Conservation (phyloP, 1,140 invertebrate species). For the Fragariocoptes setiger region DNA sequence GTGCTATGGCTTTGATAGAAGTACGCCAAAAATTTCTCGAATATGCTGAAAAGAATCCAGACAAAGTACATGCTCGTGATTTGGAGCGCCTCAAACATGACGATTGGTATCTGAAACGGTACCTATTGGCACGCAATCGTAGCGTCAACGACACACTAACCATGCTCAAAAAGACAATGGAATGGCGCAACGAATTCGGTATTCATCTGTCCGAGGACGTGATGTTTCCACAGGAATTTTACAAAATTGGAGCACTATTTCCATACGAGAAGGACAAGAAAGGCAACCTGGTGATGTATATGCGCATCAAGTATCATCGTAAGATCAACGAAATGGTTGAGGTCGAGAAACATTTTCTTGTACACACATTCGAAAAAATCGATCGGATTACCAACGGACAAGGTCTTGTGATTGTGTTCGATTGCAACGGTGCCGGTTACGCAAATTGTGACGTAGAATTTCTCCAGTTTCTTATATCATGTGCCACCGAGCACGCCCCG, state of each 20-base stretch:
- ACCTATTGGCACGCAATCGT: slow-evolving; percentile 3
- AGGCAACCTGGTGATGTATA: slow-evolving; percentile 6
- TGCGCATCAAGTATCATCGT: slow-evolving; percentile 5
- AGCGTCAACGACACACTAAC: slow-evolving; percentile 2
- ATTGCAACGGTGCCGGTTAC: slow-evolving; percentile 7
- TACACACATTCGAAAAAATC: slow-evolving; percentile 6
- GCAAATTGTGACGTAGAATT: slow-evolving; percentile 6
- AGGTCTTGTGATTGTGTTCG: slow-evolving; percentile 7
- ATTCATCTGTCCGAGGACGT: slow-evolving; percentile 1
- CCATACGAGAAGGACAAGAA: neutral
- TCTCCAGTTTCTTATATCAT: slow-evolving; percentile 5
- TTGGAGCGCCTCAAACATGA: neutral
- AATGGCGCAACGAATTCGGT: slow-evolving; percentile 7
- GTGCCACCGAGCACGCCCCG: slow-evolving; percentile 5
- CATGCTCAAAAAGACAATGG: slow-evolving; percentile 1
- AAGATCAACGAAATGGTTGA: slow-evolving; percentile 7
- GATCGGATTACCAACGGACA: slow-evolving; percentile 6
- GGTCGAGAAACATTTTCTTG: slow-evolving; percentile 3
- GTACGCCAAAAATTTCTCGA: neutral
- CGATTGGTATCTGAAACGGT: slow-evolving; percentile 9
- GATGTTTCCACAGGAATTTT: slow-evolving; percentile 4
- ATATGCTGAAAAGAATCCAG: neutral
- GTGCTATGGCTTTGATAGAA: neutral
- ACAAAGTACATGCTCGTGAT: slow-evolving; percentile 1
- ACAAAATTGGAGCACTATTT: slow-evolving; percentile 1